Conservation (phyloP, 2,113 vertebrate genomes). For the Nestor notabilis region DNA sequence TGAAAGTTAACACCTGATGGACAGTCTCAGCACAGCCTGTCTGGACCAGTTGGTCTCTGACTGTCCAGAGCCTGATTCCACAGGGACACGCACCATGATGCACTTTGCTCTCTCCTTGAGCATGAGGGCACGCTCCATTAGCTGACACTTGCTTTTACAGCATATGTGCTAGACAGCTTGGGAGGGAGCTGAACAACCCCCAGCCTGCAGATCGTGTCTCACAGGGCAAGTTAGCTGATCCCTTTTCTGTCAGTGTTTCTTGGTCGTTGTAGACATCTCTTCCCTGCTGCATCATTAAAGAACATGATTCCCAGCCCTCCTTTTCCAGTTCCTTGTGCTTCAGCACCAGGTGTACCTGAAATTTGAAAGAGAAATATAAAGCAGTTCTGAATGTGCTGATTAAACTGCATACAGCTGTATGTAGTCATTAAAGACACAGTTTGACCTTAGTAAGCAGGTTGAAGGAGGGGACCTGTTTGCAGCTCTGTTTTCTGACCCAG, state of each 20-base stretch:
- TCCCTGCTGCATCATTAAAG: background rate
- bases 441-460: background rate
- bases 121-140: background rate
- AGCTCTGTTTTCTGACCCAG: background rate
- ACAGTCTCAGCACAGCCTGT: background rate
- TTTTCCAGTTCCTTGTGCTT: background rate
- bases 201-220: background rate
- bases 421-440: background rate
- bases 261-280: background rate
- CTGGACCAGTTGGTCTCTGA: accelerated
- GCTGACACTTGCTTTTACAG: slow-evolving; percentile 21
- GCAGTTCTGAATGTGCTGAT: background rate
- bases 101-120: background rate
- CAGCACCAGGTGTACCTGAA: background rate
- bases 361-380: background rate
- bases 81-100: background rate
- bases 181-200: background rate
- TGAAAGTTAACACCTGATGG: background rate
- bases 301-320: background rate
- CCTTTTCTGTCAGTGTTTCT: background rate
- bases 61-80: background rate
- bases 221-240: background rate
- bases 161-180: background rate
- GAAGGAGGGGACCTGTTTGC: background rate
- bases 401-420: background rate